Evolutionary conservation across 2,797 vertebrate species (phyloP).

Genomic region (Eupleurogrammus muticus): DNA sequence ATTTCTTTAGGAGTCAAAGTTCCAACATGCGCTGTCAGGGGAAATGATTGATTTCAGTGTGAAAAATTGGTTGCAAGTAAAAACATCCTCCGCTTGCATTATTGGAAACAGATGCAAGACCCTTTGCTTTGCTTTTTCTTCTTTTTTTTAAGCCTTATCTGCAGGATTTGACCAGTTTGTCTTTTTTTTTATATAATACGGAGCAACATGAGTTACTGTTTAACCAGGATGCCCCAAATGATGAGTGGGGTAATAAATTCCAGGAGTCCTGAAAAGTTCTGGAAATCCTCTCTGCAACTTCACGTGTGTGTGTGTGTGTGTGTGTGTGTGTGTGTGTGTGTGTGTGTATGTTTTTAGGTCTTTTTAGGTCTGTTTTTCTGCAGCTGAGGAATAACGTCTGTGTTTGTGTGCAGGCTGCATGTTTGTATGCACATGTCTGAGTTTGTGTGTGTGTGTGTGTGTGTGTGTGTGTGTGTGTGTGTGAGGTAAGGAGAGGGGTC

Average conservation of each 20-base stretch:
- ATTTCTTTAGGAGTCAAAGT: slow-evolving; percentile 71
- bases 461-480: slow-evolving; percentile 27
- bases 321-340: slow-evolving; percentile 54
- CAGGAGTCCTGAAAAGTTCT: slow-evolving; percentile 79
- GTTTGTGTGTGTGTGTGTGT: slow-evolving; percentile 23
- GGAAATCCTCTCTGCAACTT: slow-evolving; percentile 73
- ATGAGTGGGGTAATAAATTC: slow-evolving; percentile 83
- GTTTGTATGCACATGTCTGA: slow-evolving; percentile 24
- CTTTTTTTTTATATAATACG: slow-evolving; percentile 78
- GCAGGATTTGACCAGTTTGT: slow-evolving; percentile 80
- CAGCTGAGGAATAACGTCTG: too few species aligned
- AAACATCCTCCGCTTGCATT: slow-evolving; percentile 86
- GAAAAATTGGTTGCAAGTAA: slow-evolving; percentile 89
- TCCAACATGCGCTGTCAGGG: slow-evolving; percentile 70
- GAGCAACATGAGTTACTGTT: slow-evolving; percentile 86
- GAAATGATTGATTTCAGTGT: slow-evolving; percentile 86
- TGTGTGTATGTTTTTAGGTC: slow-evolving; percentile 25
- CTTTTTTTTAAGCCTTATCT: slow-evolving; percentile 80
- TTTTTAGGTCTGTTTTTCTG: too few species aligned
- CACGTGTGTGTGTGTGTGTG: slow-evolving; percentile 81
- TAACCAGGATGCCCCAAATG: slow-evolving; percentile 81
- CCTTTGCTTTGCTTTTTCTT: slow-evolving; percentile 28
- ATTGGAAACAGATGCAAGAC: slow-evolving; percentile 89
- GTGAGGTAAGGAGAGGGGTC: slow-evolving; percentile 79
- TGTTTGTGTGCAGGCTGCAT: slow-evolving; percentile 25